Conservation (phyloP, 1,140 invertebrate genomes). For the Maconellicoccus hirsutus region DNA sequence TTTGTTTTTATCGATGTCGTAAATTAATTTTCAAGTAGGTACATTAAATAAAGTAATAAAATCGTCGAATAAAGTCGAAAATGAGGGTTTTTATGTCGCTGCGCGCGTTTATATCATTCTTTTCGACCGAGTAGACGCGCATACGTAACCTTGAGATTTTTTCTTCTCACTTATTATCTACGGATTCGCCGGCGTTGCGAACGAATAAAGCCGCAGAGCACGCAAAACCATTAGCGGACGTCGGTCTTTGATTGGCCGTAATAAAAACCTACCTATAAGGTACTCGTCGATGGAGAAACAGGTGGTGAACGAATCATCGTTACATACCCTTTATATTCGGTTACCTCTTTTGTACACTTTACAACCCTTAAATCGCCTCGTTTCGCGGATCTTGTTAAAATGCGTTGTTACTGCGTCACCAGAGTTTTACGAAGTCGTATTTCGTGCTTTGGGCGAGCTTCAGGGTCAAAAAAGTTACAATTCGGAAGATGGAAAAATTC, state of each 20-base stretch:
- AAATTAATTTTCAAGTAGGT: constrained; percentile 21
- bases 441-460: no score
- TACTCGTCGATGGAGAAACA: neutral
- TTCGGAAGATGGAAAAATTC: no score
- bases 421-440: no score
- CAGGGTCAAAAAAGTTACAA: no score
- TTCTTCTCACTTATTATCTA: neutral
- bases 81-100: constrained; percentile 14
- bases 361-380: no score
- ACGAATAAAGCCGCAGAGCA: neutral
- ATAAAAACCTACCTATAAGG: neutral
- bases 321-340: neutral
- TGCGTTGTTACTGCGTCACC: no score
- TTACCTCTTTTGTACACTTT: no score
- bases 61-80: neutral
- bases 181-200: neutral
- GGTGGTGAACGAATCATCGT: neutral
- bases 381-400: no score
- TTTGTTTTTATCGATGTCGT: constrained; percentile 13
- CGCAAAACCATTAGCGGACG: neutral
- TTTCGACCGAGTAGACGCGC: neutral
- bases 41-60: constrained; percentile 18
- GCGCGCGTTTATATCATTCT: neutral
- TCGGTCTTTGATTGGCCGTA: neutral
- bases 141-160: neutral